These are phyloP conservation scores for Heliconius charithonia DNA, from an alignment of 2,888 invertebrate species.

Conservation along the genomic window DNA sequence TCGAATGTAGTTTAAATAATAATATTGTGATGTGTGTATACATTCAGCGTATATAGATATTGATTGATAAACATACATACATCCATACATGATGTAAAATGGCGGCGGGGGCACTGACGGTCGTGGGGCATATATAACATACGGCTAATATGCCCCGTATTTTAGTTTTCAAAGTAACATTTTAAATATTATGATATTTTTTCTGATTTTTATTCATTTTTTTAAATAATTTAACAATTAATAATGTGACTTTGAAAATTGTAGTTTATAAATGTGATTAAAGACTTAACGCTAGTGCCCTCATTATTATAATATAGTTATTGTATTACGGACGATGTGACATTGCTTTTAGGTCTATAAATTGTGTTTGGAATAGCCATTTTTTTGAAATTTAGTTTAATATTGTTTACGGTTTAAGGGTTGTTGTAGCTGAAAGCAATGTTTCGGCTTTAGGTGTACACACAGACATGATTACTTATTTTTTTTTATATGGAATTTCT, in stretches of 20 bases:
- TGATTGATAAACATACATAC: constrained; percentile 58
- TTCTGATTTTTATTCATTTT: not conserved
- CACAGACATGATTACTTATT: constrained; percentile 30
- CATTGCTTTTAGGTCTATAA: constrained; percentile 55
- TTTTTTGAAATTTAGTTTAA: constrained; percentile 31
- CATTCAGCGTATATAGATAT: constrained; percentile 70
- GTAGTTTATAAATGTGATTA: constrained; percentile 19
- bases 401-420: constrained; percentile 24
- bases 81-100: constrained; percentile 50
- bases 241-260: constrained; percentile 17
- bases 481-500: not conserved
- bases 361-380: constrained; percentile 41
- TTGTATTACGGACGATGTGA: constrained; percentile 55
- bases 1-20: constrained; percentile 58
- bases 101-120: constrained; percentile 58
- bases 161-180: constrained; percentile 5
- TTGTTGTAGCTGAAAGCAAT: constrained; percentile 45
- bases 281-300: constrained; percentile 35
- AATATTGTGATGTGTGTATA: constrained; percentile 61
- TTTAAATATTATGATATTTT: not conserved
- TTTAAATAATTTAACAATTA: constrained; percentile 9
- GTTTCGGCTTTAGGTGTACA: constrained; percentile 38
- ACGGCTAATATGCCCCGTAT: not conserved
- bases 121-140: constrained; percentile 1
- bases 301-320: constrained; percentile 60